Percentiles rank a stretch among this genome's conserved stretches.
Conservation (phyloP, 2,888 invertebrate species). For the Erebia aethiops region DNA sequence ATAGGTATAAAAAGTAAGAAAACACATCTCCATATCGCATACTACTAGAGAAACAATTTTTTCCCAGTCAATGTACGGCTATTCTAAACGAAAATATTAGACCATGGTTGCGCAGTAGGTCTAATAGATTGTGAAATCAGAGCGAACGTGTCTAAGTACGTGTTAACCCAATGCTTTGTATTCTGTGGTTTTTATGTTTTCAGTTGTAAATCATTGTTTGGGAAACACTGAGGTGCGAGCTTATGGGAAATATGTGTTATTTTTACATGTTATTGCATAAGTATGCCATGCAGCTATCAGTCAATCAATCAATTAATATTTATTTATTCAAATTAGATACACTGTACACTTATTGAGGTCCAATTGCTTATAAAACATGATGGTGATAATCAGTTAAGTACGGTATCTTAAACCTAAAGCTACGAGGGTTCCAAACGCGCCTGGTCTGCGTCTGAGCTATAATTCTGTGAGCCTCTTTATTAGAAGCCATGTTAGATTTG, state of each 20-base stretch:
- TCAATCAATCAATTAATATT: too few relatives aligned
- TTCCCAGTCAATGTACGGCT: neutral
- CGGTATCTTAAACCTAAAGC: too few relatives aligned
- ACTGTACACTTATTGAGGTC: too few relatives aligned
- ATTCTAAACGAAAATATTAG: constrained; percentile 3
- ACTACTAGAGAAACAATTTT: neutral
- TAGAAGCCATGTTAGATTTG: too few relatives aligned
- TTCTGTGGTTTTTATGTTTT: constrained; percentile 32
- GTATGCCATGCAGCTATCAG: neutral
- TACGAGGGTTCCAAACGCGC: too few relatives aligned
- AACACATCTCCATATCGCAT: too few relatives aligned
- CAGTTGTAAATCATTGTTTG: constrained; percentile 26
- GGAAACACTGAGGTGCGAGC: constrained; percentile 12
- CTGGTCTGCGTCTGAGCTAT: too few relatives aligned
- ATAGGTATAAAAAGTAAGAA: too few relatives aligned
- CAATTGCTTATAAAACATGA: too few relatives aligned
- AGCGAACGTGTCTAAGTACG: constrained; percentile 43
- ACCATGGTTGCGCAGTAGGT: constrained; percentile 40
- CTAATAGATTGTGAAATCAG: constrained; percentile 48
- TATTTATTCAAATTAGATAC: too few relatives aligned
- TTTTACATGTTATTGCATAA: neutral
- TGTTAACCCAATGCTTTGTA: constrained; percentile 27
- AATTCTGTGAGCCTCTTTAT: too few relatives aligned
- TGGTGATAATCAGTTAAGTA: too few relatives aligned
- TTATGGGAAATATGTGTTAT: constrained; percentile 21